These are phyloP conservation scores for Heptranchias perlo DNA, from an alignment of 2,113 vertebrate species.

Conservation along the genomic window DNA sequence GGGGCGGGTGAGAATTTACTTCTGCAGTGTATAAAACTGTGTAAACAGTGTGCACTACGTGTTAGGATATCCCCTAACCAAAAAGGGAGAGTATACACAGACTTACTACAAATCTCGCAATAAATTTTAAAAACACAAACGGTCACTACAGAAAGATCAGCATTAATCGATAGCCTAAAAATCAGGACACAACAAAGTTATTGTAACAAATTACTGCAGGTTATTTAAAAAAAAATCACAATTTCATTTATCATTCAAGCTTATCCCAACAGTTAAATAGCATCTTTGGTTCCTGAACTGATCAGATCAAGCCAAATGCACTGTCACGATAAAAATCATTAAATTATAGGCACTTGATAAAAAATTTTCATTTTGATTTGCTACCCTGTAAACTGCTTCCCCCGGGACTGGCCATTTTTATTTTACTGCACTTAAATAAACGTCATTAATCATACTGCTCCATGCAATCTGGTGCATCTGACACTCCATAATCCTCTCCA, in stretches of 20 bases:
- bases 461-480: background rate
- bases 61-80: background rate
- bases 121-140: background rate
- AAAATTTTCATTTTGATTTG: slow-evolving; percentile 18
- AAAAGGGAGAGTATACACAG: background rate
- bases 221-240: background rate
- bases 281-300: slow-evolving; percentile 30
- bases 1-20: background rate
- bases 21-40: background rate
- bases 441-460: background rate
- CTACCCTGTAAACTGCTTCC: slow-evolving; percentile 14
- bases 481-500: background rate
- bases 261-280: background rate
- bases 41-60: background rate
- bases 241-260: background rate
- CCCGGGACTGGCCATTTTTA: background rate
- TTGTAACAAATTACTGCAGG: background rate
- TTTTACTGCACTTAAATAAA: background rate
- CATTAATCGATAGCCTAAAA: background rate
- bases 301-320: background rate
- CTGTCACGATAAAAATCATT: background rate
- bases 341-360: slow-evolving; percentile 35
- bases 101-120: background rate
- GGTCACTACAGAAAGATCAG: background rate
- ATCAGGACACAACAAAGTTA: background rate